Conservation (phyloP, 1,140 invertebrate species). For the Cyphomyrmex costatus region DNA sequence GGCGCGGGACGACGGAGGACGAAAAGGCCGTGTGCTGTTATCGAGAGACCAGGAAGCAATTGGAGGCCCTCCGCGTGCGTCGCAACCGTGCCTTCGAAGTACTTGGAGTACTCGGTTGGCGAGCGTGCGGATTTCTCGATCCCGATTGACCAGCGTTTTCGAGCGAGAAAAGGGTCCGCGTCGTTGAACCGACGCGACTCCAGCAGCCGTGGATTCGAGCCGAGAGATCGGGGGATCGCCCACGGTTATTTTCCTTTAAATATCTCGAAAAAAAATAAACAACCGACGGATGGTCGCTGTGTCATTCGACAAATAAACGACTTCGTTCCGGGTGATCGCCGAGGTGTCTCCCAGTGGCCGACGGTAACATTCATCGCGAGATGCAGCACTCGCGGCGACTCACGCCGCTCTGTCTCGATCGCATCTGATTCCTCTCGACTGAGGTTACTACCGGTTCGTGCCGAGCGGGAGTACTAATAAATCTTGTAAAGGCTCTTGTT, state of each 20-base stretch:
- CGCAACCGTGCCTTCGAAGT: conserved; percentile 12
- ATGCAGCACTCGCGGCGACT: conserved; percentile 70
- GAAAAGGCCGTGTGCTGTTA: conserved; percentile 49
- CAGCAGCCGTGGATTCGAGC: neutral
- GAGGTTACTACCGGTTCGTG: conserved; percentile 66
- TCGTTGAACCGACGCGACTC: conserved; percentile 5
- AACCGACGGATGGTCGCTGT: conserved; percentile 32
- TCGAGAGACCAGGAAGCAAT: conserved; percentile 75
- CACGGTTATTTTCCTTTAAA: conserved; percentile 64
- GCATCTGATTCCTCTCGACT: conserved; percentile 71
- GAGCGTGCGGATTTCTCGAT: conserved; percentile 36
- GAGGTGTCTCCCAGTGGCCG: conserved; percentile 77
- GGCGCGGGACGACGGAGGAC: conserved; percentile 37
- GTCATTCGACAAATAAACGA: conserved; percentile 80
- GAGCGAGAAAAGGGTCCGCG: conserved; percentile 32
- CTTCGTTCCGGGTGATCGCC: conserved; percentile 79
- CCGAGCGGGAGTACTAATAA: conserved; percentile 54
- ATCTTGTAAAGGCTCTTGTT: conserved; percentile 44
- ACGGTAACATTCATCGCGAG: conserved; percentile 78
- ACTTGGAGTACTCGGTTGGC: conserved; percentile 27
- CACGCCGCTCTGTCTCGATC: conserved; percentile 72
- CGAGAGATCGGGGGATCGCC: conserved; percentile 45
- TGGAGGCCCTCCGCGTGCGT: conserved; percentile 53
- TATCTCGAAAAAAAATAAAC: conserved; percentile 14
- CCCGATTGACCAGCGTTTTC: conserved; percentile 33